phyloP scores from a whole-genome alignment of 2,113 vertebrate genomes.

The Irena cyanogastra region DNA sequence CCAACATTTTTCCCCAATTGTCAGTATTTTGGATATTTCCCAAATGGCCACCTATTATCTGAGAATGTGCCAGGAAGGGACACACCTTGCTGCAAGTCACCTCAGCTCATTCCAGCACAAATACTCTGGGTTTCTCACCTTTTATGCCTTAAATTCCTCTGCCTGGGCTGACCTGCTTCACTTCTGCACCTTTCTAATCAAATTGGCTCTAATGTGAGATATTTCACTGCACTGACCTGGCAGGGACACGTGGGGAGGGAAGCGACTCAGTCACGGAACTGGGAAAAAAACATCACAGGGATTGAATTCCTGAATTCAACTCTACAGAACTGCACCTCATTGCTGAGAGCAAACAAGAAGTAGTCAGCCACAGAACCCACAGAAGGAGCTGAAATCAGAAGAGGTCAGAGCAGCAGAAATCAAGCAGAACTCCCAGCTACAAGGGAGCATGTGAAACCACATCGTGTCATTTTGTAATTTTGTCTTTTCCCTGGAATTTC shows the following conservation, averaged over 20 bases:
- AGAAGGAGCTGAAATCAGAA: conserved; percentile 12
- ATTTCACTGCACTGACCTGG: neutral
- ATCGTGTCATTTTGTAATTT: neutral
- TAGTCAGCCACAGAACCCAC: neutral
- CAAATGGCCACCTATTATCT: neutral
- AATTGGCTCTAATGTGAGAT: neutral
- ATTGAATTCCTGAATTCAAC: neutral
- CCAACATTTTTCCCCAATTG: neutral
- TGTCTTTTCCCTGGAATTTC: neutral
- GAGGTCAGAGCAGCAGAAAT: conserved; percentile 42
- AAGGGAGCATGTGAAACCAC: neutral
- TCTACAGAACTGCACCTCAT: neutral
- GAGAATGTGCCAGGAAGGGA: neutral
- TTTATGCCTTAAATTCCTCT: neutral
- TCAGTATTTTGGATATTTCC: neutral
- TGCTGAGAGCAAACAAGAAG: neutral
- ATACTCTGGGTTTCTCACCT: neutral
- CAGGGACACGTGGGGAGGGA: neutral
- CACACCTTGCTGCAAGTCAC: neutral
- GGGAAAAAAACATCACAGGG: neutral
- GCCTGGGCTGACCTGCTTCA: neutral
- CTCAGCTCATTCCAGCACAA: neutral
- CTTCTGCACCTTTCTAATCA: neutral
- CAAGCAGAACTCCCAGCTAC: conserved; percentile 8
- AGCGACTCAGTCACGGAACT: neutral